Conservation (phyloP, 2,113 vertebrate species). For the Boulengeromyrus knoepffleri region DNA sequence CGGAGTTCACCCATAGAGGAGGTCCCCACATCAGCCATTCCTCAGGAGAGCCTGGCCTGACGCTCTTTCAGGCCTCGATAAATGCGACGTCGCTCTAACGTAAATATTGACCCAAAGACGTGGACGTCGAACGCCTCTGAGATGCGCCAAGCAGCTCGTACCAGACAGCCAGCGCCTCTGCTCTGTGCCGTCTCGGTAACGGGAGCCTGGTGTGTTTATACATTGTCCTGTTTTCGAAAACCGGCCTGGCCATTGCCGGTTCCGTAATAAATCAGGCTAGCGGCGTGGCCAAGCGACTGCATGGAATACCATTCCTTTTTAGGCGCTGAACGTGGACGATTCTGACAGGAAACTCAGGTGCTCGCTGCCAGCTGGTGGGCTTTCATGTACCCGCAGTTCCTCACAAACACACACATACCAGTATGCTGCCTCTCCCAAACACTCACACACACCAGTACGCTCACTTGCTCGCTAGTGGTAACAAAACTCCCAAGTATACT, state of each 20-base stretch:
- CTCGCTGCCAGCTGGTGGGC: background rate
- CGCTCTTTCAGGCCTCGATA: background rate
- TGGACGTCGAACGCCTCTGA: background rate
- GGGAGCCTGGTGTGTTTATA: conserved; percentile 23
- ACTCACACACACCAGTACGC: background rate
- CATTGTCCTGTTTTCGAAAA: conserved; percentile 22
- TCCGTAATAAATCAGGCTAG: conserved; percentile 14
- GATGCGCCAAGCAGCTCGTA: background rate
- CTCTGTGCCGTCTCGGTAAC: background rate
- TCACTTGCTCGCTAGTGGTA: background rate
- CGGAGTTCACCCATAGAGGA: conserved; percentile 41
- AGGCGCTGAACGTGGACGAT: conserved; percentile 26
- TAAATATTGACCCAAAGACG: background rate
- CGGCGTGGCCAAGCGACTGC: conserved; percentile 4
- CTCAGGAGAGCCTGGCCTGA: background rate
- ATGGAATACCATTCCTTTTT: conserved; percentile 48
- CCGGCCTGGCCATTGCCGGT: conserved; percentile 21
- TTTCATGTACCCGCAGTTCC: background rate
- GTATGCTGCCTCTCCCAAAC: background rate
- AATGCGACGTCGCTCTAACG: background rate
- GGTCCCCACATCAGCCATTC: conserved; percentile 17
- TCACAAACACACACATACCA: background rate
- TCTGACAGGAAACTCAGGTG: conserved; percentile 20
- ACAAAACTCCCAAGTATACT: background rate
- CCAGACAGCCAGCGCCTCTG: background rate